A percentile compares a stretch with the other conserved stretches of the same genome.
Evolutionary conservation across 2,888 invertebrate genomes (phyloP).

Genomic region (Hofmannophila pseudospretella): DNA sequence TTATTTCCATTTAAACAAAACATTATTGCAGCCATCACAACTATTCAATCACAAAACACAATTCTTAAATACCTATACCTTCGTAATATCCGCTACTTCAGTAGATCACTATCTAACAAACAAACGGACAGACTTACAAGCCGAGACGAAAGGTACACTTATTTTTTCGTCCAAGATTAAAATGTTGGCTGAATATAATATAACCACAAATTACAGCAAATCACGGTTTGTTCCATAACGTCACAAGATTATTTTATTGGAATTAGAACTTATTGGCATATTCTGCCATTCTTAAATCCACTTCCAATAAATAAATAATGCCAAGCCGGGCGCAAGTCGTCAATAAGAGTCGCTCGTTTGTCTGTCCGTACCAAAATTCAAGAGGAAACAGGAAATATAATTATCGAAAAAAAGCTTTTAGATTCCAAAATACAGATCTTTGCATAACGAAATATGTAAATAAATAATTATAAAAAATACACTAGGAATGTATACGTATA

Average conservation of each 20-base stretch:
- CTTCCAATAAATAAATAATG: too few relatives aligned
- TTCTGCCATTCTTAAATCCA: too few relatives aligned
- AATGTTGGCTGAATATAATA: too few relatives aligned
- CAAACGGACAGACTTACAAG: not conserved
- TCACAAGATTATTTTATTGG: too few relatives aligned
- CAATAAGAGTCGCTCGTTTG: too few relatives aligned
- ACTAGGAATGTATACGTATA: constrained; percentile 42
- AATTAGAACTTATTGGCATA: too few relatives aligned
- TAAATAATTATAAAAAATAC: constrained; percentile 41
- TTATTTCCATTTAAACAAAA: constrained; percentile 50
- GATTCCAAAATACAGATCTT: constrained; percentile 43
- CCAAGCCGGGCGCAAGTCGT: too few relatives aligned
- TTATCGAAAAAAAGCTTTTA: constrained; percentile 17
- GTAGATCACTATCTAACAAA: constrained; percentile 1
- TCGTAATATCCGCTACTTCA: constrained; percentile 14
- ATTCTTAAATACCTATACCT: constrained; percentile 10
- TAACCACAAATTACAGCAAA: too few relatives aligned
- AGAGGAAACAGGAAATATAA: constrained; percentile 9
- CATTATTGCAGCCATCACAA: constrained; percentile 54
- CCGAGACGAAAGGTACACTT: too few relatives aligned
- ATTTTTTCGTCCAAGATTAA: too few relatives aligned
- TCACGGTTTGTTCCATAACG: too few relatives aligned
- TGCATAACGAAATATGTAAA: constrained; percentile 11
- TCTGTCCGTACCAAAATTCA: not conserved
- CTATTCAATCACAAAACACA: constrained; percentile 24